Conservation (phyloP, 2,888 invertebrate genomes). For the Calephelis perditalis region DNA sequence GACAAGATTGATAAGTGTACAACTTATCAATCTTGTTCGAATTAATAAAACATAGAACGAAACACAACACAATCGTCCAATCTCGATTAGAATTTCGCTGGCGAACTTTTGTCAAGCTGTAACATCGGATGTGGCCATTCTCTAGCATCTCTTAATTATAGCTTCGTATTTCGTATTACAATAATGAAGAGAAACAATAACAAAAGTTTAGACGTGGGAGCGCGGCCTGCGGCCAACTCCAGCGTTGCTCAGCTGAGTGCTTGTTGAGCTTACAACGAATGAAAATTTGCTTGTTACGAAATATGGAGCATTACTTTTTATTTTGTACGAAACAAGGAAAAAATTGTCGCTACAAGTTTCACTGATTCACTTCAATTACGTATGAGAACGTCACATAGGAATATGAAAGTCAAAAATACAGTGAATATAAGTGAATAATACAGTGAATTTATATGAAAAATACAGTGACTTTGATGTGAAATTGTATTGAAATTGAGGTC, state of each 20-base stretch:
- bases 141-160: conserved; percentile 73
- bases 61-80: conserved; percentile 49
- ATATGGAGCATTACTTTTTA: conserved; percentile 58
- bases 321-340: conserved; percentile 47
- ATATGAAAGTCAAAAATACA: conserved; percentile 1
- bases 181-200: conserved; percentile 76
- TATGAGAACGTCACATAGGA: conserved; percentile 35
- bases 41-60: too few relatives aligned
- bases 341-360: conserved; percentile 40
- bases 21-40: too few relatives aligned
- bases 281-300: conserved; percentile 68
- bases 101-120: conserved; percentile 64
- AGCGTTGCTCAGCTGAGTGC: conserved; percentile 68
- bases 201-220: conserved; percentile 69
- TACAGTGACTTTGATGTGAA: conserved; percentile 14
- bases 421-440: too few relatives aligned
- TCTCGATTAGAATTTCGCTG: conserved; percentile 51
- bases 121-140: conserved; percentile 63
- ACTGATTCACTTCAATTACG: conserved; percentile 36
- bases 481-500: background rate
- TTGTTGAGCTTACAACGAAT: conserved; percentile 66
- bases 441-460: conserved; percentile 12
- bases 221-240: conserved; percentile 59
- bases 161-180: conserved; percentile 73
- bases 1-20: too few relatives aligned